Evolutionary conservation across 2,113 vertebrate species (phyloP), one percentile per base, ranked within the genome.

Genomic region (Eretmochelys imbricata): DNA sequence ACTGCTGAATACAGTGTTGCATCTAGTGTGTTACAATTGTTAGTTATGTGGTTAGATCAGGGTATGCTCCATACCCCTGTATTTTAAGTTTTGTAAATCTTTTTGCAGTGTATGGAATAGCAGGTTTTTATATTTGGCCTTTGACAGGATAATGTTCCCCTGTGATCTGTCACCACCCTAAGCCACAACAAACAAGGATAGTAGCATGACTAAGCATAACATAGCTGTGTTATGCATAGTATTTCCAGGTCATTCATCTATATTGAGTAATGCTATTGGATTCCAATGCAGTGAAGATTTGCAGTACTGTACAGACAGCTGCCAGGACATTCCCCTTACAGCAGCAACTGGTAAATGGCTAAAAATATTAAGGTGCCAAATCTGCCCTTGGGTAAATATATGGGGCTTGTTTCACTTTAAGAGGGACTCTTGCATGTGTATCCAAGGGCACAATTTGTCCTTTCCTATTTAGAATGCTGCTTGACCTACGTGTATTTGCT

Each of bases 341-440:
- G 80, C 38, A 84, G 79, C n/a, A 53, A 93, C 84, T 54, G 85
- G 25, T 31, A 35, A 50, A 80, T 27, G 72, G 27, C 57, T 94
- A 92, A 92, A 94, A 93, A 84, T 95, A 80, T 11, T 55, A 82
- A 80, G 6, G 49, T 59, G 82, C 93, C 95, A 87, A 92, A 94
- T 87, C 88, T 95, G 78, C 75, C 80, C 1, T 46, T 87, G 53
- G 79, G 57, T 89, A 88, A 88, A 91, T 38, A 87, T 86, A 69
- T 82, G 81, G 86, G 81, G 87, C 51, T 27, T 59, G 46, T 5
- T 0, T 88, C 76, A n/a, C 31, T 85, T 90, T 84, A 65, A 83
- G 75, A 86, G 65, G 31, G 27, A 88, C 57, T 95, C 50, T 29
- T 27, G 94, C 57, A 10, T 51, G 84, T 51, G 24, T 92, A 65